A percentile compares a stretch with the other conserved stretches of the same genome.
Conservation (phyloP, 2,113 vertebrate genomes). For the Marcusenius ussheri region DNA sequence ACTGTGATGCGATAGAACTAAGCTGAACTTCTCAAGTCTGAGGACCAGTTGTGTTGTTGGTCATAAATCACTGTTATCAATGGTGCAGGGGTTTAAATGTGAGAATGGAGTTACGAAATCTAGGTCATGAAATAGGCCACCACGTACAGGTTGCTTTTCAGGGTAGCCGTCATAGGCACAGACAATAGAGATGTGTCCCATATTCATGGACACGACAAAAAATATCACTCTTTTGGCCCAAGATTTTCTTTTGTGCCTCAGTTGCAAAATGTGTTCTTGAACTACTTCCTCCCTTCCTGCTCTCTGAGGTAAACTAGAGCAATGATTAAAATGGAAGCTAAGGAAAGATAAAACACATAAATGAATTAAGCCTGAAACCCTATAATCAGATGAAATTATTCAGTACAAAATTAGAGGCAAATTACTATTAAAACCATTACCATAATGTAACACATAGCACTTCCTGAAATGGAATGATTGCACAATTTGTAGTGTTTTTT, state of each 20-base stretch:
- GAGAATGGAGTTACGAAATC: conserved; percentile 16
- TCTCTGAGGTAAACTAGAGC: background rate
- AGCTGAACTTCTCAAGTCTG: background rate
- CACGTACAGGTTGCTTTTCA: background rate
- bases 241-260: conserved; percentile 1
- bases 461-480: too few relatives aligned
- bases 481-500: background rate
- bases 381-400: background rate
- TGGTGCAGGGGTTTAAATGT: conserved; percentile 1
- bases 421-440: background rate
- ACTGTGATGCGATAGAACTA: background rate
- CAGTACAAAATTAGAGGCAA: background rate
- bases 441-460: background rate
- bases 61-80: conserved; percentile 23
- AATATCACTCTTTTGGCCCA: background rate
- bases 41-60: conserved; percentile 4
- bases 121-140: conserved; percentile 24
- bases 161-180: conserved; percentile 8
- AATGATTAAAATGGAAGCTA: background rate
- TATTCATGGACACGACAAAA: background rate
- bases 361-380: background rate
- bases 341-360: background rate
- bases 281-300: background rate
- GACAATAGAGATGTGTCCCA: conserved; percentile 13
- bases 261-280: background rate